A percentile compares a stretch with the other conserved stretches of the same genome.
Conservation (phyloP, 2,888 invertebrate genomes). For the Invenusta paracnida region DNA sequence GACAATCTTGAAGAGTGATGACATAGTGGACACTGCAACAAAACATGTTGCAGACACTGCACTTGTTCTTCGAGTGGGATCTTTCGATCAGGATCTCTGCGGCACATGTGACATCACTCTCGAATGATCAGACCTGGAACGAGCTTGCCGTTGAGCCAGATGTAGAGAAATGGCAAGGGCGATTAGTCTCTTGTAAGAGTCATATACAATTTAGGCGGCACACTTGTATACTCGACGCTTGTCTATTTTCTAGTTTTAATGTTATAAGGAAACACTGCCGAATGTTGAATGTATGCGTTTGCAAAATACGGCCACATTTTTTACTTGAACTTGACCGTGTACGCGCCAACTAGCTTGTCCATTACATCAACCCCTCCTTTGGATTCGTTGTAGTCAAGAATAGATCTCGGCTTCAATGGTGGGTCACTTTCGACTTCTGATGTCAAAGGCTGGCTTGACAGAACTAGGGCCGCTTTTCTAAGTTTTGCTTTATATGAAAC, state of each 20-base stretch:
- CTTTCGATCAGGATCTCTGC: constrained; percentile 8
- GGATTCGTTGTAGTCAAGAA: constrained; percentile 12
- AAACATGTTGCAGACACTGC: background rate
- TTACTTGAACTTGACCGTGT: constrained; percentile 5
- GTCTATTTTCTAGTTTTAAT: background rate
- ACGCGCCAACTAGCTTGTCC: background rate
- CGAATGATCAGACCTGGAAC: constrained; percentile 4
- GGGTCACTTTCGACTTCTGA: background rate
- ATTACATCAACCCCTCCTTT: constrained; percentile 13
- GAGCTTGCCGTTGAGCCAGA: background rate
- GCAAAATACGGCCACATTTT: background rate
- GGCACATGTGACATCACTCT: constrained; percentile 9
- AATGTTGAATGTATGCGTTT: background rate
- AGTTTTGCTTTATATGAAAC: background rate
- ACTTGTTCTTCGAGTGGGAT: background rate
- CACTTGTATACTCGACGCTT: background rate
- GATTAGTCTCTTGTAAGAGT: background rate
- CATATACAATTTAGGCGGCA: background rate
- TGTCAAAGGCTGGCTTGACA: background rate
- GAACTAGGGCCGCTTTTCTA: background rate
- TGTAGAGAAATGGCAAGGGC: background rate
- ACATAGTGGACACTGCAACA: background rate
- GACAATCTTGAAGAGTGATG: constrained; percentile 5
- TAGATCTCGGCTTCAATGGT: constrained; percentile 18
- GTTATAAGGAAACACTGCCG: constrained; percentile 11